Evolutionary conservation across 2,888 invertebrate species (phyloP).

Genomic region (Thymelicus lineola): DNA sequence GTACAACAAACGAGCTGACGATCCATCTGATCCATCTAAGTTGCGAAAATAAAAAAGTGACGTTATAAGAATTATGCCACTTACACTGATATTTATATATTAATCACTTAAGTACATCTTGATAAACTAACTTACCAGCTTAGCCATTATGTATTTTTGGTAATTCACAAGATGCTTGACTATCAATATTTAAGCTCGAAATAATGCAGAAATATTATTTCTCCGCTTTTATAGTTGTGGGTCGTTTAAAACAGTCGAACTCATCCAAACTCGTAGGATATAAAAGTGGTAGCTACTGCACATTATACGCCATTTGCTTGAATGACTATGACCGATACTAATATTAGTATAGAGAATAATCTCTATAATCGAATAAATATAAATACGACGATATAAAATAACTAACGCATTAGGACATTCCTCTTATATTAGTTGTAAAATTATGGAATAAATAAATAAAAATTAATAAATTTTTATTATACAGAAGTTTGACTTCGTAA

Average conservation of each 20-base stretch:
- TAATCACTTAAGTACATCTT: background rate
- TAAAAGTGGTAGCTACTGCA: background rate
- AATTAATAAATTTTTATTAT: too few species aligned
- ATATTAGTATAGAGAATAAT: too few species aligned
- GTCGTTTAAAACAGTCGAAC: slow-evolving; percentile 10
- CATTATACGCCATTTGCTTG: background rate
- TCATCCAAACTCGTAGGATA: slow-evolving; percentile 20
- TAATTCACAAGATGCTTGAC: slow-evolving; percentile 1
- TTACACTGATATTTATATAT: background rate
- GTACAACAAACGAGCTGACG: too few species aligned
- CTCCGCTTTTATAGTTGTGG: slow-evolving; percentile 36
- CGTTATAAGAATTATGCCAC: too few species aligned
- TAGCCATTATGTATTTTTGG: slow-evolving; percentile 11
- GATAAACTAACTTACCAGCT: slow-evolving; percentile 11
- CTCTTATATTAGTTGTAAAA: too few species aligned
- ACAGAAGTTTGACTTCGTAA: too few species aligned
- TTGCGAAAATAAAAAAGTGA: too few species aligned
- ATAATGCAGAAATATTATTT: slow-evolving; percentile 26
- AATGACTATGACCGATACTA: background rate
- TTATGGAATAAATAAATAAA: too few species aligned
- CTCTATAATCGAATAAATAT: too few species aligned
- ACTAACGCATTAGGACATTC: too few species aligned
- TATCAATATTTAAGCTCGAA: slow-evolving; percentile 10
- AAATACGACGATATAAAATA: too few species aligned
- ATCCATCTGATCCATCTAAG: too few species aligned